Percentiles rank a stretch among this genome's conserved stretches.
phyloP scores from a whole-genome alignment of 1,140 invertebrate species.

The Drosophila sechellia region DNA sequence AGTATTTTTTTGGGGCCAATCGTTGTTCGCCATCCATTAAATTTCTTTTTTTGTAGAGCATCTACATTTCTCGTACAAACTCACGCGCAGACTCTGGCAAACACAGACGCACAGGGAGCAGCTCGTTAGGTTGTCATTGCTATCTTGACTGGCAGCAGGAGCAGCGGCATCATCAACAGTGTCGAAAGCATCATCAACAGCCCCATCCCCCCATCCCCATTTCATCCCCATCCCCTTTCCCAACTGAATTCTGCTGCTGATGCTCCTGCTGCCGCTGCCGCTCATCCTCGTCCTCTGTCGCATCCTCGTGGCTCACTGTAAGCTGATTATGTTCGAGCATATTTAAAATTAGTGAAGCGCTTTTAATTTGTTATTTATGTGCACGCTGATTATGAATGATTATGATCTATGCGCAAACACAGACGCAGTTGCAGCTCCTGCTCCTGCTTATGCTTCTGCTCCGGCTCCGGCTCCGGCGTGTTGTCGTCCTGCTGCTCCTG shows the following conservation, averaged over 20 bases:
- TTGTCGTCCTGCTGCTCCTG: not conserved
- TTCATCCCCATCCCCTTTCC: not conserved
- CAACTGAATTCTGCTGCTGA: not conserved
- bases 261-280: too few relatives aligned
- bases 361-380: conserved; percentile 84
- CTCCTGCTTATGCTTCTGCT: not conserved
- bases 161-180: conserved; percentile 46
- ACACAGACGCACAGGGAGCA: conserved; percentile 47
- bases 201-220: not conserved
- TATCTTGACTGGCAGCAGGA: conserved; percentile 70
- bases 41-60: conserved; percentile 17
- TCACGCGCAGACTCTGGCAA: conserved; percentile 27
- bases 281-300: conserved; percentile 17
- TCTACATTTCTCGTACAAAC: conserved; percentile 52
- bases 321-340: conserved; percentile 83
- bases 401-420: conserved; percentile 81
- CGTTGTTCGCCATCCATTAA: not conserved
- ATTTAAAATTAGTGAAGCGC: conserved; percentile 83
- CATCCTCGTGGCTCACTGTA: conserved; percentile 49
- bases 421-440: conserved; percentile 41
- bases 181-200: conserved; percentile 46
- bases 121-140: conserved; percentile 79
- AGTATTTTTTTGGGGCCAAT: not conserved
- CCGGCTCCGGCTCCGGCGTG: not conserved
- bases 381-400: conserved; percentile 83